Evolutionary conservation across 2,113 vertebrate genomes (phyloP), one percentile per base, ranked within the genome.

Genomic region (Acrocephalus arundinaceus): DNA sequence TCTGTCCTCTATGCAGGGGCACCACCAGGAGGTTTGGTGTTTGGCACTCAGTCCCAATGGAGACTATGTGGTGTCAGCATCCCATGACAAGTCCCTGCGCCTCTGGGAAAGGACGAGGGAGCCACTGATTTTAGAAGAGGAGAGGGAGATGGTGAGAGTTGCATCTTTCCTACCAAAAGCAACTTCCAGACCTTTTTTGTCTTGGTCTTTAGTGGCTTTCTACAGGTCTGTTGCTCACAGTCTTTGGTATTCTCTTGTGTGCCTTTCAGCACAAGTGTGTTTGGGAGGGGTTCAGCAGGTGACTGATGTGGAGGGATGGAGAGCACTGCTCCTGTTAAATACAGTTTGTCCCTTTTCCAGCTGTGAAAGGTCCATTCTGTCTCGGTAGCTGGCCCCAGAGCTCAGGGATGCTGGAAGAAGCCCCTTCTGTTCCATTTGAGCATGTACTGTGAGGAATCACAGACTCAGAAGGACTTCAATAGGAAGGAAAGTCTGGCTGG

Each of bases 71-170:
- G 99, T 99, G 62, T 99, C 99, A 0, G 98, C 99, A 0, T 99
- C 99, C 51, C 99, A 99, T 61, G 99, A 99, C 97, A 99, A 99
- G 93, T 99, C 99, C 7, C 97, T 99, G 88, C 98, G 99, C 15
- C 98, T 99, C 52, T 99, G 99, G 99, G 99, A 99, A 94, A 98
- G 99, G 91, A 99, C 99, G 0, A 98, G 98, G 82, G 99, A 99
- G 81, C 99, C 98, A 7, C 98, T 99, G 72, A 98, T 99, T 90
- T 97, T 99, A 90, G 99, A 99, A 90, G 99, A 99, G 95, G 99
- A 99, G 79, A 98, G 98, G 52, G 99, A 99, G 96, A 99, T 98
- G 99, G 99, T 99, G 85, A 98, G 98, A 73, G 25, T 67, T 68
- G 15, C 28, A 58, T 76, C 24, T 49, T 81, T 91, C 10, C 35